Base-by-base conservation (phyloP, 2,113 vertebrate species). In the Cichladusa arquata region DNA sequence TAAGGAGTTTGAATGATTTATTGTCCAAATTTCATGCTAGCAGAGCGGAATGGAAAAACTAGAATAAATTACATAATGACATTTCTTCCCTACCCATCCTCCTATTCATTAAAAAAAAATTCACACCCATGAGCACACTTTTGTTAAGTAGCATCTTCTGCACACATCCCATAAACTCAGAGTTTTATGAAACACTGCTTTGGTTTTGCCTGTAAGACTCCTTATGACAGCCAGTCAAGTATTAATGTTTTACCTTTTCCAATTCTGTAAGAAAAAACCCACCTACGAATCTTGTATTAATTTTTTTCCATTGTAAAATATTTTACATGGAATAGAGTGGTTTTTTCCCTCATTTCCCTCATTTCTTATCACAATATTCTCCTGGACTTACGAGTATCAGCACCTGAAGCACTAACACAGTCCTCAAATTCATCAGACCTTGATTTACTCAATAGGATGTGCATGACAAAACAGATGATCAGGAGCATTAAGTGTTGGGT, bases 281-380 rank as follows among this genome's bases (percentile, higher is more conserved):
- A 73, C 15, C n/a, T 50, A 33, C 6, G 1, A 31, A 70, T 8
- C 17, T 33, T 33, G 23, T 24, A 42, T 38, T 38, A 38, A 38
- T 29, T 3, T 2, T 54, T 65, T 81, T 62, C 24, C 2, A 51
- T 28, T 56, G 79, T 44, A 82, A n/a, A 79, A 48, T 25, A 72
- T 14, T 58, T 60, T 16, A 38, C 2, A 13, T 22, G 11, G 23
- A 91, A 86, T 26, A 22, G 9, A 61, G 12, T 53, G 47, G 4
- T 0, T 4, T 9, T 36, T 9, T 0, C 2, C 8, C 6, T 14
- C 8, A 22, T 36, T 9, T 0, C 2, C 8, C 6, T 14, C 8
- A 22, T 26, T 86, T 72, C 56, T 91, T 44, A 74, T 12, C 34
- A 62, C 8, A 29, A 8, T 50, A 60, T 45, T 78, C 19, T 88